Evolutionary conservation across 1,140 invertebrate species (phyloP).

Genomic region (Drosophila littoralis): DNA sequence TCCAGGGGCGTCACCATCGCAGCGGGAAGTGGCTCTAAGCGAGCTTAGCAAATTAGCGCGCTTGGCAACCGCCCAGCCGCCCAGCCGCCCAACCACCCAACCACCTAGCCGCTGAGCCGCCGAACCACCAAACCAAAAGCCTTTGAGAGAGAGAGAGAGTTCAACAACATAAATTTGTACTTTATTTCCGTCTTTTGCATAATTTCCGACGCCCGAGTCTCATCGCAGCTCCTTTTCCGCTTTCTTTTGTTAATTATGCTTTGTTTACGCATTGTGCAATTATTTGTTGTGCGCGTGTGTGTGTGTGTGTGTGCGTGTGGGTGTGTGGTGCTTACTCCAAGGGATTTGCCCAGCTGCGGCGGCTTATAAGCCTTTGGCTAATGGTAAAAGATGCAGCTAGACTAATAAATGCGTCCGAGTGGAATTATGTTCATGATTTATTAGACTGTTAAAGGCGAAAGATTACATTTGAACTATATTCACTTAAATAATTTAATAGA

Average conservation of each 20-base stretch:
- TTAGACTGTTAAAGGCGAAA: not conserved
- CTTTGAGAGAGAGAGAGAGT: slow-evolving; percentile 8
- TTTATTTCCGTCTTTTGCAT: slow-evolving; percentile 71
- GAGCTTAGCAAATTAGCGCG: slow-evolving; percentile 79
- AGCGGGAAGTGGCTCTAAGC: slow-evolving; percentile 57
- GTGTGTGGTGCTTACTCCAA: slow-evolving; percentile 5
- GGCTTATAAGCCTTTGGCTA: slow-evolving; percentile 21
- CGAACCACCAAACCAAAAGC: slow-evolving; percentile 1
- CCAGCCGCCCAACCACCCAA: slow-evolving; percentile 12
- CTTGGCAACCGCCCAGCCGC: slow-evolving; percentile 49
- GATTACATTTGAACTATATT: not conserved
- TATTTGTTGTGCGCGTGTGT: slow-evolving; percentile 32
- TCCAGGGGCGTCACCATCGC: slow-evolving; percentile 20
- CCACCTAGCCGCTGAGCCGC: slow-evolving; percentile 13
- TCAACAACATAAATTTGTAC: slow-evolving; percentile 70
- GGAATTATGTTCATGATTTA: slow-evolving; percentile 38
- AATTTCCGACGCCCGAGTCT: slow-evolving; percentile 63
- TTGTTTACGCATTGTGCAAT: slow-evolving; percentile 64
- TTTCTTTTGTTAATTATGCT: slow-evolving; percentile 69
- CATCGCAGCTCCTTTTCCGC: slow-evolving; percentile 20
- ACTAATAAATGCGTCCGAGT: slow-evolving; percentile 11
- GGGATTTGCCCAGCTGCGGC: slow-evolving; percentile 13
- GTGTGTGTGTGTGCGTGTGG: slow-evolving; percentile 1
- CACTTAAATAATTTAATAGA: not conserved
- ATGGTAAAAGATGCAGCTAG: slow-evolving; percentile 34